Evolutionary conservation across 2,888 invertebrate species (phyloP).

Genomic region (Teinopalpus imperialis): DNA sequence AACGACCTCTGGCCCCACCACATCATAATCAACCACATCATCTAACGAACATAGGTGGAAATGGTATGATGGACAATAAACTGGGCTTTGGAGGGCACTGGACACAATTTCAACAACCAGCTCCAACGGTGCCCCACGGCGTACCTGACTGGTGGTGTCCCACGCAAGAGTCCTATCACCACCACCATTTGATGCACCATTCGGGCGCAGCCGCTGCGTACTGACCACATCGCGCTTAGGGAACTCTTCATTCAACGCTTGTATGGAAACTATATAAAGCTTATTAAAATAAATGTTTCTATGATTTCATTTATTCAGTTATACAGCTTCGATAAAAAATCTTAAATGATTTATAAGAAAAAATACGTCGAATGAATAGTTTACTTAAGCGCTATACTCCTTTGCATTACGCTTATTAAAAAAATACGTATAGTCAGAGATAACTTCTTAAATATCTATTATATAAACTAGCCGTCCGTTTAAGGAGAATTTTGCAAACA

Average conservation of each 20-base stretch:
- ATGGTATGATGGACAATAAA: constrained; percentile 83
- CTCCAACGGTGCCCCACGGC: constrained; percentile 83
- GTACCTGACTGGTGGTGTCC: constrained; percentile 80
- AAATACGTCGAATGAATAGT: constrained; percentile 73
- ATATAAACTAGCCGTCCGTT: constrained; percentile 61
- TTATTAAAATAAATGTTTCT: constrained; percentile 2
- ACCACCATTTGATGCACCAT: constrained; percentile 85
- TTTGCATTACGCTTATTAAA: constrained; percentile 70
- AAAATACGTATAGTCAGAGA: constrained; percentile 49
- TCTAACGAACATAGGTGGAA: constrained; percentile 78
- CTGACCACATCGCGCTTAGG: constrained; percentile 84
- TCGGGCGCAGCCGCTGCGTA: constrained; percentile 88
- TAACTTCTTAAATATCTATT: constrained; percentile 46
- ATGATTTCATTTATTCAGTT: constrained; percentile 18
- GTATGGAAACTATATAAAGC: constrained; percentile 21
- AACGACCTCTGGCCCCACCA: constrained; percentile 83
- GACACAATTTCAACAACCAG: constrained; percentile 84
- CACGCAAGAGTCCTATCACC: constrained; percentile 77
- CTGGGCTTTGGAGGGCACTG: constrained; percentile 88
- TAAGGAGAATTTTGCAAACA: constrained; percentile 46
- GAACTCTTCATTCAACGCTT: constrained; percentile 73
- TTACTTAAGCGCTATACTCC: constrained; percentile 67
- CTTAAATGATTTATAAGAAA: background rate
- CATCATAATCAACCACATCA: constrained; percentile 61
- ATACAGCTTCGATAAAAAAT: background rate